Conservation (phyloP, 1,140 invertebrate species). For the Galleria mellonella region DNA sequence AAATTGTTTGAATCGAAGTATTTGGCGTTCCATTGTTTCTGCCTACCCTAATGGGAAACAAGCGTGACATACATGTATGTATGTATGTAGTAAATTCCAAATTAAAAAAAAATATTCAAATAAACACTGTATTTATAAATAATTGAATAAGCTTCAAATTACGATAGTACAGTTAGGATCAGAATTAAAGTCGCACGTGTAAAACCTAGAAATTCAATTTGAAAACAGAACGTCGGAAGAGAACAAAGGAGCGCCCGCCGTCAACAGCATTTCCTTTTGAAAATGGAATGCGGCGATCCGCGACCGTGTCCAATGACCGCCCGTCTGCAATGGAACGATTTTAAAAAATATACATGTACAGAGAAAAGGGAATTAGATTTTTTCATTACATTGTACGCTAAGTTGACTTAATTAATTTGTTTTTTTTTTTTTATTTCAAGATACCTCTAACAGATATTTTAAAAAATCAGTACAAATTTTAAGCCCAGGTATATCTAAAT, state of each 20-base stretch:
- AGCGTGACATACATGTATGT: too few relatives aligned
- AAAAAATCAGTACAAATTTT: too few relatives aligned
- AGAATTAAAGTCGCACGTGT: conserved; percentile 25
- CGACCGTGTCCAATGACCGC: conserved; percentile 34
- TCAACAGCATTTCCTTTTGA: conserved; percentile 52
- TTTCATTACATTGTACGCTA: conserved; percentile 10
- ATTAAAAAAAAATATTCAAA: too few relatives aligned
- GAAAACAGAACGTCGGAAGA: conserved; percentile 38
- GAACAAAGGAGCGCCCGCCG: conserved; percentile 53
- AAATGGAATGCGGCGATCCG: conserved; percentile 45
- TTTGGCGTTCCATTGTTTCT: too few relatives aligned
- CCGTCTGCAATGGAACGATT: conserved; percentile 25
- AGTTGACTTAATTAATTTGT: too few relatives aligned
- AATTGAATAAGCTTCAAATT: conserved; percentile 17
- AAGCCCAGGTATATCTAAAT: too few relatives aligned
- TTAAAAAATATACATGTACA: conserved; percentile 18
- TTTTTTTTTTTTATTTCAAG: too few relatives aligned
- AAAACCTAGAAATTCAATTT: conserved; percentile 29
- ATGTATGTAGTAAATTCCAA: too few relatives aligned
- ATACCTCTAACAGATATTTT: too few relatives aligned
- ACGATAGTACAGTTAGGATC: conserved; percentile 13
- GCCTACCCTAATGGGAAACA: too few relatives aligned
- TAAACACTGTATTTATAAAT: conserved; percentile 8
- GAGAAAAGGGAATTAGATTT: conserved; percentile 7
- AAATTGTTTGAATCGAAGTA: too few relatives aligned